These are phyloP conservation scores for Acanthis flammea DNA, from an alignment of 2,797 vertebrate genomes.

Conservation along the genomic window DNA sequence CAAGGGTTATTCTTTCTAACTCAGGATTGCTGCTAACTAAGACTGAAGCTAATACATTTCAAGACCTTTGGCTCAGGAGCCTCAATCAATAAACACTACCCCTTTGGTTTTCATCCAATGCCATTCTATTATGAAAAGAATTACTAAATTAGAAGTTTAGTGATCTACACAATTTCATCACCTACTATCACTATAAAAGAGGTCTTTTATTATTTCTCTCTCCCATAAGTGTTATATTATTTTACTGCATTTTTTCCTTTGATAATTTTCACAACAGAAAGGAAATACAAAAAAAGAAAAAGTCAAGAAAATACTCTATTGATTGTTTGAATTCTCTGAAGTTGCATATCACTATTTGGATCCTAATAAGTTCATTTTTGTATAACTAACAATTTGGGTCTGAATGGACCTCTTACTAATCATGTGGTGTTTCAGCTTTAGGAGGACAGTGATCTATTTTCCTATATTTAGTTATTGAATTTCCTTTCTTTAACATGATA, in stretches of 20 bases:
- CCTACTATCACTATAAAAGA: background rate
- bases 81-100: background rate
- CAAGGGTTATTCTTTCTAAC: background rate
- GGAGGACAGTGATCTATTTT: background rate
- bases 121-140: background rate
- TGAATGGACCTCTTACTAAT: background rate
- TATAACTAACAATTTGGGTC: background rate
- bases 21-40: background rate
- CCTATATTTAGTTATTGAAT: background rate
- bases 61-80: background rate
- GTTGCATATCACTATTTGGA: background rate
- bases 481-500: background rate
- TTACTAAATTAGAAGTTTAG: background rate
- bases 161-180: background rate
- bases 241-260: background rate
- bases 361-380: background rate
- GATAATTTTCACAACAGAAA: background rate
- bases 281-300: background rate
- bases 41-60: background rate
- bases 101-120: background rate
- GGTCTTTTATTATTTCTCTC: background rate
- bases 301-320: background rate
- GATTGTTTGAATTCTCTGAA: background rate
- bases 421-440: background rate
- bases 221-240: background rate